Base-by-base conservation (phyloP, 2,797 vertebrate species). In the Platalea minor region DNA sequence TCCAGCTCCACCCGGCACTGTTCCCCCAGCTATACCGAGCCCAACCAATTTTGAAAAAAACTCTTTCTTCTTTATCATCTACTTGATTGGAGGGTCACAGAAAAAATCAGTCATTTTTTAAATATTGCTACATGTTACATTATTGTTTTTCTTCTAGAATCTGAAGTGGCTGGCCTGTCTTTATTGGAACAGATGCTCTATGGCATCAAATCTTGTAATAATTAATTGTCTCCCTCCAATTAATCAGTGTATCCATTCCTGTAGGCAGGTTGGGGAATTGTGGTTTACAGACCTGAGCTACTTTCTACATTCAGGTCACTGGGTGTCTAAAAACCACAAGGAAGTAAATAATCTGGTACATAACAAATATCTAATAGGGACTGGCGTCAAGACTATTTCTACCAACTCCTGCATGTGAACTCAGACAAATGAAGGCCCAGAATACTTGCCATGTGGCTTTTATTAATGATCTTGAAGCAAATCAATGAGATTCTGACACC, bases 391-490 rank as follows among this genome's bases (percentile, higher is more conserved):
- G 13, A 77, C 68, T 31, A 13, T 53, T 81, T 87, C 69, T 25
- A 60, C 48, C n/a, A 45, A 2, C 51, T 74, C 72, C 65, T 50
- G 20, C 17, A 7, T 61, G 53, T 31, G 57, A 91, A 45, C 46
- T 84, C 76, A 84, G 69, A 74, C 37, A 83, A 94, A 80, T 25
- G 50, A 70, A 75, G 37, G 59, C 21, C 25, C 37, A 76, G 69
- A 89, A 77, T 43, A 81, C 50, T 73, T 51, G 54, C 59, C 69
- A 63, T 25, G 39, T 91, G 83, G 46, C 51, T 90, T 90, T 90
- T 88, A 90, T 78, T 92, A 81, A 90, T 31, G 76, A 76, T 46
- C 65, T 53, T 53, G 60, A 79, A 93, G 81, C 63, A 89, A 94
- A 93, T 93, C 91, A 94, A 79, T 79, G 45, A 74, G 31, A 79